Percentiles rank a stretch among this genome's conserved stretches.
phyloP scores from a whole-genome alignment of 2,888 invertebrate species.

The Ypsolopha scabrella region DNA sequence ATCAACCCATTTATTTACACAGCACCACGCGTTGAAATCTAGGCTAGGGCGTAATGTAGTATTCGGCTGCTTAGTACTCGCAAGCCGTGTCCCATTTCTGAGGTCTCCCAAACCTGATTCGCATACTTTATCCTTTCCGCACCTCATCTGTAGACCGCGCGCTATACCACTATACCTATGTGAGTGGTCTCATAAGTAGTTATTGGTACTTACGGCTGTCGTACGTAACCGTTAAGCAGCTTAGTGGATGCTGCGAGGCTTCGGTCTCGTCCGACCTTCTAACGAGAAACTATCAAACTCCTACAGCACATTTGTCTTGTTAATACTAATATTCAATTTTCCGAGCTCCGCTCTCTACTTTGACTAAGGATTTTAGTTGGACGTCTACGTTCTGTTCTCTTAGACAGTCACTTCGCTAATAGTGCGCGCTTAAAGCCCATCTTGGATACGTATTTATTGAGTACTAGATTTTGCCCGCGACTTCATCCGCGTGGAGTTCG shows the following conservation, averaged over 20 bases:
- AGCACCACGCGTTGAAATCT: no score
- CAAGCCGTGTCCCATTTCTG: no score
- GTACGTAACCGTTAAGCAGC: slow-evolving; percentile 22
- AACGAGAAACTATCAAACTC: slow-evolving; percentile 61
- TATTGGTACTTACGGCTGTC: background rate
- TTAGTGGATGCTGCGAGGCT: slow-evolving; percentile 19
- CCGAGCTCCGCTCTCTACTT: slow-evolving; percentile 20
- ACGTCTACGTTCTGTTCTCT: slow-evolving; percentile 5
- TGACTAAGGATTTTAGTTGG: slow-evolving; percentile 22
- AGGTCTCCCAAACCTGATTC: no score
- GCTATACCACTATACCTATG: background rate
- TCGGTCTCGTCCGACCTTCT: slow-evolving; percentile 23
- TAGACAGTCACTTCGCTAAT: background rate
- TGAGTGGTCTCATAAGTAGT: background rate
- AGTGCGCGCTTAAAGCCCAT: background rate
- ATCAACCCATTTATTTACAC: no score
- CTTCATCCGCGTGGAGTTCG: no score
- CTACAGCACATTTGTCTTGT: slow-evolving; percentile 52
- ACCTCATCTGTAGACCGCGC: background rate
- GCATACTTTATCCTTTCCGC: background rate
- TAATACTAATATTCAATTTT: slow-evolving; percentile 57
- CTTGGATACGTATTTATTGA: background rate
- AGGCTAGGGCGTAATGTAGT: no score
- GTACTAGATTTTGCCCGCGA: no score
- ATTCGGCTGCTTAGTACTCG: no score